Evolutionary conservation across 1,140 invertebrate genomes (phyloP), one percentile per base, ranked within the genome.

Genomic region (Cephus cinctus): DNA sequence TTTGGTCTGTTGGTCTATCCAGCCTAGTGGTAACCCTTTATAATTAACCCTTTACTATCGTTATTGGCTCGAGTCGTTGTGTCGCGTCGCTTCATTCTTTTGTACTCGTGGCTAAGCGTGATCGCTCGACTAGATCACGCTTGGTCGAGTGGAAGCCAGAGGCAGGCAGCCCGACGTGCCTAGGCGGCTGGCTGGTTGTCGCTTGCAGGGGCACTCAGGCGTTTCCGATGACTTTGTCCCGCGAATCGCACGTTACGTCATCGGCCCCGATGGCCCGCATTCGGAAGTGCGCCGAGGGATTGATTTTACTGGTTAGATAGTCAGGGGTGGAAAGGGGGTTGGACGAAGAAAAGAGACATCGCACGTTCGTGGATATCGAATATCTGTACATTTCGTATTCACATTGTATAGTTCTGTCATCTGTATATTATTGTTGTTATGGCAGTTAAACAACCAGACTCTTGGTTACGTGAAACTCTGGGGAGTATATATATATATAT

Each of bases 1-100:
- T n/a, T n/a, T n/a, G n/a, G n/a, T n/a, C n/a, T n/a, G n/a, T n/a
- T n/a, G n/a, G n/a, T n/a, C n/a, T n/a, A n/a, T n/a, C n/a, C n/a
- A n/a, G n/a, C n/a, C 25, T 19, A 9, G 23, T 22, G 31, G 5
- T 44, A 20, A n/a, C 36, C 31, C 12, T 64, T 62, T 67, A 66
- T 67, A 65, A 67, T 67, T 67, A 67, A 64, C 63, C 56, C 61
- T 62, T 63, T 56, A 50, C 59, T 45, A 50, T 61, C 52, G 50
- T 49, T 30, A 39, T 42, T 18, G 52, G 48, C 35, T 52, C 27
- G 40, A 45, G 52, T 50, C 49, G 50, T 62, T 69, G 57, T 66
- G 40, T 38, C 52, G 51, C 43, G 40, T 48, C 48, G 62, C 67
- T 69, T 63, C 57, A 65, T 67, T 14, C 57, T 63, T n/a, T n/a